Base-by-base conservation (phyloP, 2,113 vertebrate genomes). In the Dascyllus trimaculatus region DNA sequence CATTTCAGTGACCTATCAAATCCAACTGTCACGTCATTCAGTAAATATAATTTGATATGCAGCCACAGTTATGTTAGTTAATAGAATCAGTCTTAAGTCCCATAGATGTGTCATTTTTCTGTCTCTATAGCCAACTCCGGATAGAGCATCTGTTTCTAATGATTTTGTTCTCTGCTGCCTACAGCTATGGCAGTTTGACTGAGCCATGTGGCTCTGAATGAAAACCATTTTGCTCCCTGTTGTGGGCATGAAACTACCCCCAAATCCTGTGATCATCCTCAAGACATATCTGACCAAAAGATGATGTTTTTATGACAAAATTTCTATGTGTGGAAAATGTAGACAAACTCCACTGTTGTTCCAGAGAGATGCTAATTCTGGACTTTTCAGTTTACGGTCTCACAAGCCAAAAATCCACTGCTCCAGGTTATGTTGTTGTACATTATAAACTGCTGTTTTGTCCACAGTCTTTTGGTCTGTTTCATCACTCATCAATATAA, bases 31-130 rank as follows among this genome's bases (percentile, higher is more conserved):
- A 75, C 65, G 71, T 85, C 61, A 85, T 78, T 76, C 62, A 71
- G 19, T 77, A 68, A 68, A 84, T 63, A 71, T 84, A 75, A 85
- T 88, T 72, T 85, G 80, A 89, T 72, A 78, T 79, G 61, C 78
- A 56, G 79, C 81, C 81, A 84, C 77, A 83, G 83, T 90, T 80
- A 83, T 82, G 80, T 77, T 83, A 75, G 69, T 80, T 86, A 78
- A 82, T 77, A 81, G 71, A 84, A 90, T 87, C 74, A 75, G 75
- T 75, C 71, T 82, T 25, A n/a, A 43, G 75, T 81, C 79, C 38
- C 60, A 81, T 85, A 81, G 77, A 86, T 85, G 78, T 82, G 86
- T 71, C 71, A 71, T 75, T 76, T 72, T 59, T 86, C 40, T 72
- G 60, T 73, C 43, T 82, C 32, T 38, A 38, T 14, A 40, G 38